These are phyloP conservation scores for Geothlypis trichas DNA, from an alignment of 2,113 vertebrate genomes.

Conservation along the genomic window DNA sequence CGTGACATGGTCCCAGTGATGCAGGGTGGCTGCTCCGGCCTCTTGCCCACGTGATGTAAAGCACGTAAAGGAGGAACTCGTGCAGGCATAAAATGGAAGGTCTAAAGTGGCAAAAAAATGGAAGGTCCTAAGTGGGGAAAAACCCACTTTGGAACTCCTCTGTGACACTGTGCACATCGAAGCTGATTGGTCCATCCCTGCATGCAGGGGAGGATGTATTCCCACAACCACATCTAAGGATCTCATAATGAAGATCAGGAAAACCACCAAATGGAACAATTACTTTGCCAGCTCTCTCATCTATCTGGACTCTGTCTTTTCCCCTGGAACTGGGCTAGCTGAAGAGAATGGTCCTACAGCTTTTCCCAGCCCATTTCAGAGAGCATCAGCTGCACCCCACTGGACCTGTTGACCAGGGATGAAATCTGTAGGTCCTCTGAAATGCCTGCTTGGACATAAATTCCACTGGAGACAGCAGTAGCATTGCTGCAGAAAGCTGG, in stretches of 20 bases:
- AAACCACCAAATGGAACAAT: background rate
- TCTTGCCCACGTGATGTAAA: background rate
- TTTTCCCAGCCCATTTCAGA: background rate
- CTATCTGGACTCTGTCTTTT: background rate
- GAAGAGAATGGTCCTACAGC: background rate
- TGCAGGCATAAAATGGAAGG: background rate
- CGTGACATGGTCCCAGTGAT: too few species aligned
- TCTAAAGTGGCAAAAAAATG: background rate
- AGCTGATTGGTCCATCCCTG: background rate
- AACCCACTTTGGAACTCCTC: fast-evolving
- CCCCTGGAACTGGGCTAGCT: background rate
- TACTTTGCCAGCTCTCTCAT: background rate
- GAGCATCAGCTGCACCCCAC: background rate
- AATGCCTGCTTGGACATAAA: background rate
- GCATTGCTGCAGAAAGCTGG: background rate
- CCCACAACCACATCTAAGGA: background rate
- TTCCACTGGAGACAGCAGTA: background rate
- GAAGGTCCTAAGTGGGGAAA: background rate
- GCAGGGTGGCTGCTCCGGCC: fast-evolving
- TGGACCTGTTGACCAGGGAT: background rate
- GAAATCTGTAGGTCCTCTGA: background rate
- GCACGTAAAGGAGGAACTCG: background rate
- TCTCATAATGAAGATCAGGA: background rate
- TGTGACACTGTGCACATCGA: fast-evolving
- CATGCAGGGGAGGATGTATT: background rate